These are phyloP conservation scores for Rhinolophus ferrumequinum DNA, from an alignment of 2,113 vertebrate species.

Conservation along the genomic window DNA sequence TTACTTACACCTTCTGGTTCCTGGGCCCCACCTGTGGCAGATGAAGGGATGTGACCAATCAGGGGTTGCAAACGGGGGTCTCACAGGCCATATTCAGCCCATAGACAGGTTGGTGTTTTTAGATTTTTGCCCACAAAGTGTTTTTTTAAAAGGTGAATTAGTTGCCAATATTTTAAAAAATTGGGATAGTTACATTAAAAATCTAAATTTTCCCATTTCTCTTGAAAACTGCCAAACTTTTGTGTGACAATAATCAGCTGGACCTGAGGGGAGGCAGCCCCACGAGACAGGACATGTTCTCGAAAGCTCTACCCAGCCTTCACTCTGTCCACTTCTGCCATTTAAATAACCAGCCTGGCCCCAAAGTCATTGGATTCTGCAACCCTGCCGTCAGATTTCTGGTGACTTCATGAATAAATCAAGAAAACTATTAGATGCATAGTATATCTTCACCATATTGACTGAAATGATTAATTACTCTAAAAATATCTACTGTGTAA, in stretches of 20 bases:
- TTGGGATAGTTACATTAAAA: background rate
- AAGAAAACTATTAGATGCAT: background rate
- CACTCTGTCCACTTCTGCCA: background rate
- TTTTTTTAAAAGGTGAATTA: background rate
- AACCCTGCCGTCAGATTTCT: background rate
- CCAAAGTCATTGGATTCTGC: background rate
- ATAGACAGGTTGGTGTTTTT: background rate
- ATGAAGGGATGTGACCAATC: background rate
- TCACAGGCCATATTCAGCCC: background rate
- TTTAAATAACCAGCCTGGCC: background rate
- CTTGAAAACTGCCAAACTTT: background rate
- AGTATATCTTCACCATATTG: background rate
- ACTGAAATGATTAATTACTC: background rate
- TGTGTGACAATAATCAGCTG: background rate
- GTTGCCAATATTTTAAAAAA: background rate
- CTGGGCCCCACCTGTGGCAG: background rate
- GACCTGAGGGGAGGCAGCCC: too few species aligned
- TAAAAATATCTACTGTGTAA: background rate
- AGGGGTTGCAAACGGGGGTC: background rate
- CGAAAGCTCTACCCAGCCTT: background rate
- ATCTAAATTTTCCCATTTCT: background rate
- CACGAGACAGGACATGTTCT: background rate
- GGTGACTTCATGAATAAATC: background rate
- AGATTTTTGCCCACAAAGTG: background rate
- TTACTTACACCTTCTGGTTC: background rate